Evolutionary conservation across 2,888 invertebrate genomes (phyloP).

Genomic region (Cantharis nigra): DNA sequence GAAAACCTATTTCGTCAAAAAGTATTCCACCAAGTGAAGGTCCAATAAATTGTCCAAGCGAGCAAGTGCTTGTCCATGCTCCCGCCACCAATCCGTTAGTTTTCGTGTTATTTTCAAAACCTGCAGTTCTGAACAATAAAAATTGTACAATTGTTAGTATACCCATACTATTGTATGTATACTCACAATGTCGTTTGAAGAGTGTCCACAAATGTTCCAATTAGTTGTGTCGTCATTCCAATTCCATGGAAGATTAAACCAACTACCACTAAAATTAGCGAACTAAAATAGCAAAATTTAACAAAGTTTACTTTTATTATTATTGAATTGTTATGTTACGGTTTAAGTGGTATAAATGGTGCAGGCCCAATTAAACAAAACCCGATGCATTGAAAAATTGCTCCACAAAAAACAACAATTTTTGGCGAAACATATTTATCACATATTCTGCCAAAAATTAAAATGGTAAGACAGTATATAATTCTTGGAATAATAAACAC

Average conservation of each 20-base stretch:
- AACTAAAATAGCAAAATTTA: neutral
- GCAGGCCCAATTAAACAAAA: neutral
- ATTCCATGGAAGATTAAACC: neutral
- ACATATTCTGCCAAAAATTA: neutral
- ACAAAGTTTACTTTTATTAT: neutral
- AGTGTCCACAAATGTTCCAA: neutral
- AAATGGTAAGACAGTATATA: neutral
- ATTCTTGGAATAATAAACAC: neutral
- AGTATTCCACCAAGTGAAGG: neutral
- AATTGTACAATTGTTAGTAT: neutral
- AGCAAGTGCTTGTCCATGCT: neutral
- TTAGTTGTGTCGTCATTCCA: neutral
- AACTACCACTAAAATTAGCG: neutral
- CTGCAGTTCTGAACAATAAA: neutral
- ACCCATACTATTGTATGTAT: neutral
- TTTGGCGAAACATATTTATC: neutral
- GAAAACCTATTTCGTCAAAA: neutral
- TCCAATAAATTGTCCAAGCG: neutral
- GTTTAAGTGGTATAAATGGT: neutral
- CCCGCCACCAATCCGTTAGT: neutral
- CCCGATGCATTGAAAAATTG: neutral
- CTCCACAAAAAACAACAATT: neutral
- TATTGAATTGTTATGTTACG: neutral
- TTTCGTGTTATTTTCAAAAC: neutral
- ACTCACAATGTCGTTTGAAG: neutral